These are phyloP conservation scores for Cynopterus sphinx DNA, from an alignment of 2,797 vertebrate genomes.

Conservation along the genomic window DNA sequence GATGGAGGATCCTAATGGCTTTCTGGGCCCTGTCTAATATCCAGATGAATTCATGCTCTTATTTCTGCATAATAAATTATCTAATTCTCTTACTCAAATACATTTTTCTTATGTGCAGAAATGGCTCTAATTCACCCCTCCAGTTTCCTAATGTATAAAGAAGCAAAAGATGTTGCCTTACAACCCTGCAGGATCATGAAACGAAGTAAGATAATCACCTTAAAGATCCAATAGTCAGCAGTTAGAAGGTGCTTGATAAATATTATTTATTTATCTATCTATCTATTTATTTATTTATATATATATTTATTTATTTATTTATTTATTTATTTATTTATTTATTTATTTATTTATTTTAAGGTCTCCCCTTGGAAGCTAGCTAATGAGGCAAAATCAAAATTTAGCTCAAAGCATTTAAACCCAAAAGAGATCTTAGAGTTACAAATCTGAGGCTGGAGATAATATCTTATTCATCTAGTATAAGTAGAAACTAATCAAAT, in stretches of 20 bases:
- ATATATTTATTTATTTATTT: not conserved
- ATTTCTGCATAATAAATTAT: not conserved
- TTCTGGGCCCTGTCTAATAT: not conserved
- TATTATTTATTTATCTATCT: not conserved
- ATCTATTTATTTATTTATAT: not conserved
- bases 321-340: not conserved
- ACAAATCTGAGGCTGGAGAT: too few species aligned
- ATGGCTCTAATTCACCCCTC: not conserved
- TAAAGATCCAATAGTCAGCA: not conserved
- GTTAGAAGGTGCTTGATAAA: not conserved
- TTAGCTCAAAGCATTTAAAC: not conserved
- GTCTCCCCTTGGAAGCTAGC: not conserved
- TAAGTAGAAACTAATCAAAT: too few species aligned
- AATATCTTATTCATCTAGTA: too few species aligned
- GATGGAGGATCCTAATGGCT: accelerated
- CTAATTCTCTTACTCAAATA: not conserved
- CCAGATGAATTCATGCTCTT: not conserved
- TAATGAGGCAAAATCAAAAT: constrained; percentile 30
- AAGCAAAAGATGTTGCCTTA: not conserved
- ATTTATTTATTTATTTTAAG: not conserved
- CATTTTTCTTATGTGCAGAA: not conserved
- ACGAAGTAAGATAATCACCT: not conserved
- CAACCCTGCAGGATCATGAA: not conserved
- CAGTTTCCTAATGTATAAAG: not conserved
- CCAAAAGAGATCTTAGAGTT: too few species aligned